phyloP scores from a whole-genome alignment of 2,113 vertebrate genomes.

The Myotis yumanensis region DNA sequence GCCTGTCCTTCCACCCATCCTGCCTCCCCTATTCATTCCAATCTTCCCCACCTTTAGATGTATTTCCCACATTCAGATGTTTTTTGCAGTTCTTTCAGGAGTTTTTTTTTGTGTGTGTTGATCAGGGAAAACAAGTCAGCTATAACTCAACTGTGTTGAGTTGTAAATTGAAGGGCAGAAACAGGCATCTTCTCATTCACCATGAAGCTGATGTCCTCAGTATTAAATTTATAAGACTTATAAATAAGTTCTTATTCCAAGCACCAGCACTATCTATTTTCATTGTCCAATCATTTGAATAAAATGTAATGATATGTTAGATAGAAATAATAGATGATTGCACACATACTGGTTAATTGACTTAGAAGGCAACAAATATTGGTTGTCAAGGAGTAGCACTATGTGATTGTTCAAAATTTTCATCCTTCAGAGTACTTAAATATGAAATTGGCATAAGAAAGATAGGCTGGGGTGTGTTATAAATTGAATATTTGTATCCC shows the following conservation, averaged over 20 bases:
- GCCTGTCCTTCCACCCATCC: background rate
- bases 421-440: background rate
- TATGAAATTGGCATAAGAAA: background rate
- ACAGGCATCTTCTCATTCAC: background rate
- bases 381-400: background rate
- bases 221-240: background rate
- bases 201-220: background rate
- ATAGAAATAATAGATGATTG: background rate
- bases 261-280: background rate
- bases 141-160: background rate
- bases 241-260: background rate
- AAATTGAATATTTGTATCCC: background rate
- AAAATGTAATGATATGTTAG: background rate
- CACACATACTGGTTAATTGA: background rate
- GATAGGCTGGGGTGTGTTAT: background rate
- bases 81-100: background rate
- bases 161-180: background rate
- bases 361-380: background rate
- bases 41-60: background rate
- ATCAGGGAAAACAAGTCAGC: background rate
- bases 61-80: background rate
- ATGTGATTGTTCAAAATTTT: background rate
- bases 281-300: background rate
- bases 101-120: background rate
- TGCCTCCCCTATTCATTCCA: background rate